phyloP scores from a whole-genome alignment of 1,140 invertebrate species.

The Lepidurus packardi region DNA sequence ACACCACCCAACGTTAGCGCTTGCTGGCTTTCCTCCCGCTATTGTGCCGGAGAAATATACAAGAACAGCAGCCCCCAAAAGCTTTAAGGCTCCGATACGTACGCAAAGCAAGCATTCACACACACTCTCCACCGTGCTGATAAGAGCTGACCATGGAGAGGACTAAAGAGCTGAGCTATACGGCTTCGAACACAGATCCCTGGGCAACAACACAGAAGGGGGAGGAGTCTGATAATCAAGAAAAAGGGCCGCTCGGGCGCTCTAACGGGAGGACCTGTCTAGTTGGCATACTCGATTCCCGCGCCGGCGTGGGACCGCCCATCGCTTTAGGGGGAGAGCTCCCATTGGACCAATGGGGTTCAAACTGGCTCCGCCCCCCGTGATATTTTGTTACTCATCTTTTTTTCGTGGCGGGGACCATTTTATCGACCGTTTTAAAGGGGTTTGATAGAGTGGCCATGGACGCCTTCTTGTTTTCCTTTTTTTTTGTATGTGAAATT shows the following conservation, averaged over 20 bases:
- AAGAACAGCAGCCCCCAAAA: too few species aligned
- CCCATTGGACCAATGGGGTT: not conserved
- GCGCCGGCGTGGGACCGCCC: not conserved
- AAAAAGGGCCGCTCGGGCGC: not conserved
- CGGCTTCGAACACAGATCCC: slow-evolving; percentile 17
- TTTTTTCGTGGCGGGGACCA: not conserved
- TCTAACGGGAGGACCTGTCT: not conserved
- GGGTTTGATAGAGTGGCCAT: not conserved
- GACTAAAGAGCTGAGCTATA: not conserved
- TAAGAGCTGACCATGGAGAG: slow-evolving; percentile 21
- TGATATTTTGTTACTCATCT: not conserved
- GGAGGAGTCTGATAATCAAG: not conserved
- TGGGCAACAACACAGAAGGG: slow-evolving; percentile 4
- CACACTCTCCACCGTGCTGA: slow-evolving; percentile 16
- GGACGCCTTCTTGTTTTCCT: not conserved
- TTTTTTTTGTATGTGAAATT: not conserved
- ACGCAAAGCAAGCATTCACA: not conserved
- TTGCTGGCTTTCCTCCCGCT: too few species aligned
- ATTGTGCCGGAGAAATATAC: too few species aligned
- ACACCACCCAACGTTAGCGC: too few species aligned
- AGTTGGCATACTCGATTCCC: not conserved
- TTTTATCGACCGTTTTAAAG: slow-evolving; percentile 12
- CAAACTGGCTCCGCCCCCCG: not conserved
- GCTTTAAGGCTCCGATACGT: not conserved
- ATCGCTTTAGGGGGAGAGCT: not conserved